Base-by-base conservation (phyloP, 1,140 invertebrate species). In the Drosophila parvula region DNA sequence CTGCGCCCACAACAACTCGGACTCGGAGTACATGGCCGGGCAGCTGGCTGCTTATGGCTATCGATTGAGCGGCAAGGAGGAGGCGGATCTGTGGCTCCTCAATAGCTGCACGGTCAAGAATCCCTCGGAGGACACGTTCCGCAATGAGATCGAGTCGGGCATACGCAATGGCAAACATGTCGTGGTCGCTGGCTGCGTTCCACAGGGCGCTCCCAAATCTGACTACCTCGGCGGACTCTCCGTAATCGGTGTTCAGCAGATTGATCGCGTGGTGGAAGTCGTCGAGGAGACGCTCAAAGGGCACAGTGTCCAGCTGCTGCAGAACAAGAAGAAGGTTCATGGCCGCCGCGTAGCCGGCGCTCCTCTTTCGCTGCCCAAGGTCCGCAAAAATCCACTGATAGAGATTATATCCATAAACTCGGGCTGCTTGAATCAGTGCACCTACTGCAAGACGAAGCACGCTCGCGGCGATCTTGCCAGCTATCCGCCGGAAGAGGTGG, bases 341-440 rank as follows among this genome's bases (percentile, higher is more conserved):
- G 96, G 96, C 0, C 96, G 96, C 78, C 98, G 98, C 90, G 93
- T 95, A 6, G 98, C 98, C 0, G 98, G 98, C 1, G 97, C 98
- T 1, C 94, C 96, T 0, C 92, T 99, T 0, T 93, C 95, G 44
- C 92, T 99, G 5, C 98, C 98, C 0, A 99, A 99, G 94, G 96
- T 99, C 9, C 93, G 99, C 56, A 96, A 97, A 90, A 99, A 99
- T 93, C 97, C 98, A 5, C 93, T 99, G 0, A 97, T 99, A 73
- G 99, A 99, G 94, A 99, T 99, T 56, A 98, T 99, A 74, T 95
- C 99, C 0, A 99, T 99, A 14, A 99, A 98, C 92, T 99, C 98
- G 3, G 99, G 98, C 0, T 99, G 99, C 91, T 92, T 99, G 5
- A 99, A 99, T 93, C 97, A 99, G 79, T 99, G 99, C 91, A 99